Percentiles rank a stretch among this genome's conserved stretches.
Conservation (phyloP, 2,888 invertebrate species). For the Lampropteryx suffumata region DNA sequence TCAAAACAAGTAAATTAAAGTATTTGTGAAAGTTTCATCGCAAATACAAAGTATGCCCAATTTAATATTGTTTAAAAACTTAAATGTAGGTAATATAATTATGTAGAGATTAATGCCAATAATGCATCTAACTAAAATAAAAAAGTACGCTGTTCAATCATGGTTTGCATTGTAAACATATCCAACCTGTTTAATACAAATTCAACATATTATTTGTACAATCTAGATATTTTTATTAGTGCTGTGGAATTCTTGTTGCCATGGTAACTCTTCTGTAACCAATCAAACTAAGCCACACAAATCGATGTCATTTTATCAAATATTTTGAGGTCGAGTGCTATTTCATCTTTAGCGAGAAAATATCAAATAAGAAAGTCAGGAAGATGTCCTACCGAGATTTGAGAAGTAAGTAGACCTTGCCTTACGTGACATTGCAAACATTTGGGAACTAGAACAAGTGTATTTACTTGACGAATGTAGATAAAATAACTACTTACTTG, state of each 20-base stretch:
- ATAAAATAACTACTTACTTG: no score
- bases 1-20: slow-evolving; percentile 44
- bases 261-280: slow-evolving; percentile 41
- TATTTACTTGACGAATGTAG: no score
- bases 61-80: slow-evolving; percentile 38
- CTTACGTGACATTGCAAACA: no score
- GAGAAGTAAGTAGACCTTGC: slow-evolving; percentile 81
- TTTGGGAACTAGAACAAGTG: no score
- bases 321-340: not conserved
- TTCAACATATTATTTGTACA: no score
- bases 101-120: not conserved
- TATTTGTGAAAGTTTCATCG: slow-evolving; percentile 35
- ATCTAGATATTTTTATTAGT: not conserved
- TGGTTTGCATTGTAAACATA: no score
- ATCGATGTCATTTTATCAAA: slow-evolving; percentile 8
- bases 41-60: slow-evolving; percentile 47
- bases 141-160: not conserved
- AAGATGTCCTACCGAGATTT: slow-evolving; percentile 88
- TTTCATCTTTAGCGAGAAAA: not conserved
- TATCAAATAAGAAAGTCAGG: not conserved
- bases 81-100: no score
- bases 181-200: no score
- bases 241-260: slow-evolving; percentile 35
- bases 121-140: not conserved
- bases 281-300: slow-evolving; percentile 19